These are phyloP conservation scores for Mechanitis messenoides DNA, from an alignment of 2,888 invertebrate genomes.

Conservation along the genomic window DNA sequence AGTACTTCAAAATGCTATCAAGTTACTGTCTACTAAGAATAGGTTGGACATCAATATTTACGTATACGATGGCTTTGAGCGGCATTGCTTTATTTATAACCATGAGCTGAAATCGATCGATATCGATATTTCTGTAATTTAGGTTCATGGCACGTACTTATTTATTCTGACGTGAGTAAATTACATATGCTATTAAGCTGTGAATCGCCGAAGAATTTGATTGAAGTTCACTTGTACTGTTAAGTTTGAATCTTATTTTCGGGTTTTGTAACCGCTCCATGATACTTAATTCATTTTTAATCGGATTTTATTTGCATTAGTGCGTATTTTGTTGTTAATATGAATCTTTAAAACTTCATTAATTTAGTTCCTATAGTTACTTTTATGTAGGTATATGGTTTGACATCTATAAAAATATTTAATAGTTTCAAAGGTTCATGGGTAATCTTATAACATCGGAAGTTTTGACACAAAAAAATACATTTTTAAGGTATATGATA, in stretches of 20 bases:
- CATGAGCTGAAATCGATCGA: constrained; percentile 31
- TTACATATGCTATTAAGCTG: constrained; percentile 49
- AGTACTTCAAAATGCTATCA: constrained; percentile 15
- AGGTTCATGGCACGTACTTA: constrained; percentile 37
- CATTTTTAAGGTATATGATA: no score
- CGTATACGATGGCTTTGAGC: constrained; percentile 28
- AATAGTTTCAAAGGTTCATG: no score
- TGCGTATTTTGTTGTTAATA: neutral
- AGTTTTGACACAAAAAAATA: no score
- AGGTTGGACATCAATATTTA: constrained; percentile 29
- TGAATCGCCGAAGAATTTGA: constrained; percentile 37
- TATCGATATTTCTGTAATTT: constrained; percentile 22
- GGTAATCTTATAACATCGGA: no score
- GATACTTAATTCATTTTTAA: constrained; percentile 45
- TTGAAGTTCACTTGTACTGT: constrained; percentile 45
- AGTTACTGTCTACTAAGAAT: constrained; percentile 27
- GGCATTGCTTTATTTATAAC: constrained; percentile 28
- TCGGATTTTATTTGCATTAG: constrained; percentile 52
- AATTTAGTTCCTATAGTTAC: no score
- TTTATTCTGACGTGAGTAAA: constrained; percentile 51
- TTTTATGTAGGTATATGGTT: no score
- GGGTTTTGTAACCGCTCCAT: constrained; percentile 41
- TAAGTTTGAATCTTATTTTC: constrained; percentile 36
- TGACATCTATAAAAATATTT: no score
- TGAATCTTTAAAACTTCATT: neutral